Evolutionary conservation across 1,140 invertebrate species (phyloP), one percentile per base, ranked within the genome.

Genomic region (Ooceraea biroi): DNA sequence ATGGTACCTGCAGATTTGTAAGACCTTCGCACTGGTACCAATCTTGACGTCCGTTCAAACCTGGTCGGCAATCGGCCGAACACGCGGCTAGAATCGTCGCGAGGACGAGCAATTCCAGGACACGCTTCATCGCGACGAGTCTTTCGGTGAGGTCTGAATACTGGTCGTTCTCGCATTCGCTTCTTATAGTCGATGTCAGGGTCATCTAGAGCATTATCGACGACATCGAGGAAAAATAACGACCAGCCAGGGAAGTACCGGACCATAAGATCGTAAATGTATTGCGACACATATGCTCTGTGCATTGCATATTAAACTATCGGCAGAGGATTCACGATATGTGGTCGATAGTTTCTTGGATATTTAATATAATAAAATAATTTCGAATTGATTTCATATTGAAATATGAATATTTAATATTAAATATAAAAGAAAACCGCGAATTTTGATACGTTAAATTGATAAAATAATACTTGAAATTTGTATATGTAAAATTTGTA

Each of bases 121-220:
- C 17, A 19, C 1, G 55, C 44, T 22, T 77, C 71, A 85, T 85
- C 50, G 55, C 68, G 55, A 17, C 10, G 27, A 44, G 60, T 65
- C 55, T 85, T 44, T 46, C n/a, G 44, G 27, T 7, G 17, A 17
- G 36, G 3, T 83, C 52, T 83, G 17, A 30, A 14, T 8, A 7
- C 22, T 3, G 2, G 8, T 12, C 2, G 5, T 22, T 30, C 19
- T 11, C n/a, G 10, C 14, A 19, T 66, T 25, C 11, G 27, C 44
- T 50, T 85, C 44, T 85, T 83, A 85, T 85, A 85, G n/a, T 11
- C 30, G 22, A 46, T 57, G 27, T 73, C 84, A 60, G 30, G 78
- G 68, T 30, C 27, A 41, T 1, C 17, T 19, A 27, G 25, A 52
- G 17, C 10, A 52, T 30, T 50, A 69, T 69, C 66, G n/a, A 14